A percentile compares a stretch with the other conserved stretches of the same genome.
Conservation (phyloP, 2,113 vertebrate species). For the Globicephala melas region DNA sequence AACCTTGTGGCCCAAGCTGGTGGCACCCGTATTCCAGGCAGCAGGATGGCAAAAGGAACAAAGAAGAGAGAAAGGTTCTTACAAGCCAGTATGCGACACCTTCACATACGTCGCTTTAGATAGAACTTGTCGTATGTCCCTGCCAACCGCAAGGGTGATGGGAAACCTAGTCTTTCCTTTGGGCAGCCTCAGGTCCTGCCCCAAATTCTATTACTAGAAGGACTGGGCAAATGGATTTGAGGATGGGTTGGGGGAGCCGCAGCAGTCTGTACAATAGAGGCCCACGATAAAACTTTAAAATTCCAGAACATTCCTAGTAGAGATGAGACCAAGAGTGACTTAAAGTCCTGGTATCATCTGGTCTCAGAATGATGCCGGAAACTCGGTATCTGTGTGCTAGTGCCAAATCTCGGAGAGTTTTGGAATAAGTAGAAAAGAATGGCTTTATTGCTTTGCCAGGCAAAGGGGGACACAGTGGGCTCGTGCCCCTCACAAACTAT, state of each 20-base stretch:
- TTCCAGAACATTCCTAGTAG: neutral
- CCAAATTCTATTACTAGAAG: neutral
- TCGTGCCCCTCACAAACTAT: neutral
- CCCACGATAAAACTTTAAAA: neutral
- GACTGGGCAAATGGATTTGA: neutral
- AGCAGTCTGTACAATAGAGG: neutral
- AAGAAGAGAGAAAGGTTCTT: neutral
- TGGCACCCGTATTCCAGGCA: neutral
- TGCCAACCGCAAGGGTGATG: neutral
- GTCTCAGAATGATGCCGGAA: neutral
- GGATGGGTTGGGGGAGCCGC: neutral
- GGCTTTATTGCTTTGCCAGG: neutral
- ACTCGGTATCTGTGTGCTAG: neutral
- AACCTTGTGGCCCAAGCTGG: too few relatives aligned
- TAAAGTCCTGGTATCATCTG: neutral
- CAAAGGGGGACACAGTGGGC: neutral
- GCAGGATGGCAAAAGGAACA: neutral
- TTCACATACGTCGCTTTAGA: neutral
- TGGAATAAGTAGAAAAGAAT: neutral
- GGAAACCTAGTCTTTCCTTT: neutral
- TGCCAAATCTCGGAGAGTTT: neutral
- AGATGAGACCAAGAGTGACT: neutral
- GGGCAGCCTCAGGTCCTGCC: neutral
- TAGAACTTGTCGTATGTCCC: rapidly evolving
- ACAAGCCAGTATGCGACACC: neutral